Base-by-base conservation (phyloP, 1,140 invertebrate genomes). In the Drosophila burlai region DNA sequence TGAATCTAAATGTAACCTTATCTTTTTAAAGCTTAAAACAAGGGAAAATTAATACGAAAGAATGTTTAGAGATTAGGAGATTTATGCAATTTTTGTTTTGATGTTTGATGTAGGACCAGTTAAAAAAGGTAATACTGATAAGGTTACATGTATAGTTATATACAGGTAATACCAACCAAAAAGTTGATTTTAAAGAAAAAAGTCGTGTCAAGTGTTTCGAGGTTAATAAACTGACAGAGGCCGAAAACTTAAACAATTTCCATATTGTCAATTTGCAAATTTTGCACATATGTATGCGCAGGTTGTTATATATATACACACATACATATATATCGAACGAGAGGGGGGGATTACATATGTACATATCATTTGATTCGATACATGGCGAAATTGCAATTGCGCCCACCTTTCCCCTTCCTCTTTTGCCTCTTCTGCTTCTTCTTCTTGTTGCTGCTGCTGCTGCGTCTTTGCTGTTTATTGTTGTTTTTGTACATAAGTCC, bases 401-500 rank as follows among this genome's bases (percentile, higher is more conserved):
- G 61, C 63, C 64, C 50, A 65, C 71, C 59, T 55, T 26, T 40
- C 54, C 54, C 54, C 54, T 15, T 40, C 54, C 54, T 57, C 54
- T 11, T 24, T 40, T 26, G 36, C 54, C 73, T 47, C 40, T 50
- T 34, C 18, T 24, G 34, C 68, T 46, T 54, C 42, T 45, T 47
- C 50, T 61, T 21, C 24, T 49, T 40, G 36, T 40, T 55, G 21
- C 15, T 57, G 52, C 31, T 54, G 52, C 52, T 42, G 34, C 34
- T 60, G 55, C 49, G 52, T 73, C 68, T 73, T 74, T 76, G 74
- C 62, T 61, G 45, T 59, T 77, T 77, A 50, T 69, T 78, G 43
- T 77, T 77, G 46, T 61, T 77, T 46, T 60, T 84, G 80, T 83
- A 82, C 46, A 86, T 80, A 80, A 78, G 75, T 65, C 52, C 60